Evolutionary conservation across 1,140 invertebrate genomes (phyloP).

Genomic region (Platorchestia sp.): DNA sequence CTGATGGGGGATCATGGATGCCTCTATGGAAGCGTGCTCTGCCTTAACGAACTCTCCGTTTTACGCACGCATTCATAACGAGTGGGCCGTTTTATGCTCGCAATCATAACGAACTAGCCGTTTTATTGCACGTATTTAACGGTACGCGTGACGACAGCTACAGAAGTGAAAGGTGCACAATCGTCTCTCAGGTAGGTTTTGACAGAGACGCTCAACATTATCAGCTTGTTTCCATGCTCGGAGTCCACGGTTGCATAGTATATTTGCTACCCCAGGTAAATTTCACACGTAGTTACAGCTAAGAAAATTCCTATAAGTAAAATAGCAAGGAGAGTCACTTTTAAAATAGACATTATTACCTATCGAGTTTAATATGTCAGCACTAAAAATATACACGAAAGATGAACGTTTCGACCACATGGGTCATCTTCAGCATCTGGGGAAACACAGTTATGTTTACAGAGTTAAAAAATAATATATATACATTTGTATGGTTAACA

Average conservation of each 20-base stretch:
- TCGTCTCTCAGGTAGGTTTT: not conserved
- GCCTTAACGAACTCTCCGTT: not conserved
- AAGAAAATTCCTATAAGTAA: no score
- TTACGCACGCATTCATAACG: not conserved
- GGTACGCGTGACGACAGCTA: slow-evolving; percentile 18
- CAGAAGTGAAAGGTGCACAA: not conserved
- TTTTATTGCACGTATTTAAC: slow-evolving; percentile 6
- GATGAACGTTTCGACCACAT: no score
- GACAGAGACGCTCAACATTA: not conserved
- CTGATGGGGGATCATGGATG: slow-evolving; percentile 38
- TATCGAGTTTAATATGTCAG: no score
- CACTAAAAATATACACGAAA: no score
- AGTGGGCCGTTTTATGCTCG: not conserved
- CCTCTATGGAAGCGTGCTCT: slow-evolving; percentile 10
- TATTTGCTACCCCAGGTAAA: no score
- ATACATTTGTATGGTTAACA: no score
- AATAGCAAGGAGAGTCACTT: no score
- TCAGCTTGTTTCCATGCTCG: not conserved
- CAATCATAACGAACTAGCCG: not conserved
- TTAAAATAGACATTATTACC: no score
- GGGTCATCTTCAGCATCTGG: no score
- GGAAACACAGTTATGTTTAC: no score
- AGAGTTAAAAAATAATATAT: no score
- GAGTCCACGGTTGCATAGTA: not conserved
- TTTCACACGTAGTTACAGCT: no score